Evolutionary conservation across 2,797 vertebrate genomes (phyloP).

Genomic region (Syndactyla subalaris): DNA sequence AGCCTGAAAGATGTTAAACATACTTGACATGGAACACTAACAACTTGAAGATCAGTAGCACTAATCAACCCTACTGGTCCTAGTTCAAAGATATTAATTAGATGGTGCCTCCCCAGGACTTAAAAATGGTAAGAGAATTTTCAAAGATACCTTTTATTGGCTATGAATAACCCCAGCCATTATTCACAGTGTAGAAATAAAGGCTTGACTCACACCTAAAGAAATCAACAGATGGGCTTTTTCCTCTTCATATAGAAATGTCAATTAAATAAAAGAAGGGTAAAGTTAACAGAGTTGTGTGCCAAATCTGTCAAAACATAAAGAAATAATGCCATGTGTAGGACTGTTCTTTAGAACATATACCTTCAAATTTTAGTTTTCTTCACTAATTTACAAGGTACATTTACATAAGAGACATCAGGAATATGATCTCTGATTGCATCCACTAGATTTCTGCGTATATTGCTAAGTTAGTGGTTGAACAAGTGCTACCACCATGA

Average conservation of each 20-base stretch:
- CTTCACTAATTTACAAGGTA: neutral
- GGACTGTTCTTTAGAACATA: neutral
- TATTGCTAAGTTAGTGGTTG: neutral
- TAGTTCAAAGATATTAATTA: neutral
- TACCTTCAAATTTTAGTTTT: neutral
- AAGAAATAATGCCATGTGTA: neutral
- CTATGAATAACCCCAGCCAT: neutral
- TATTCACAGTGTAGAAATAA: neutral
- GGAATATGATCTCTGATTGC: neutral
- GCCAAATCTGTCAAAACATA: neutral
- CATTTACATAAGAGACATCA: neutral
- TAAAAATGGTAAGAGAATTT: neutral
- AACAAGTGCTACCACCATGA: neutral
- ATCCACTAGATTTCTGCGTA: neutral
- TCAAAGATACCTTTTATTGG: neutral
- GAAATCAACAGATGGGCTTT: neutral
- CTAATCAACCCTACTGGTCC: neutral
- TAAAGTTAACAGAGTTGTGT: neutral
- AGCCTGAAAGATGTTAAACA: neutral
- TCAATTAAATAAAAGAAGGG: neutral
- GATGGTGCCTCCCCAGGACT: neutral
- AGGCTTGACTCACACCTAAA: neutral
- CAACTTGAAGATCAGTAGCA: neutral
- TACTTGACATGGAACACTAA: neutral
- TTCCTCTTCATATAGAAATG: neutral